Conservation (phyloP, 37 sponge, comb jelly and placozoan species). For the Spongia lamella region DNA sequence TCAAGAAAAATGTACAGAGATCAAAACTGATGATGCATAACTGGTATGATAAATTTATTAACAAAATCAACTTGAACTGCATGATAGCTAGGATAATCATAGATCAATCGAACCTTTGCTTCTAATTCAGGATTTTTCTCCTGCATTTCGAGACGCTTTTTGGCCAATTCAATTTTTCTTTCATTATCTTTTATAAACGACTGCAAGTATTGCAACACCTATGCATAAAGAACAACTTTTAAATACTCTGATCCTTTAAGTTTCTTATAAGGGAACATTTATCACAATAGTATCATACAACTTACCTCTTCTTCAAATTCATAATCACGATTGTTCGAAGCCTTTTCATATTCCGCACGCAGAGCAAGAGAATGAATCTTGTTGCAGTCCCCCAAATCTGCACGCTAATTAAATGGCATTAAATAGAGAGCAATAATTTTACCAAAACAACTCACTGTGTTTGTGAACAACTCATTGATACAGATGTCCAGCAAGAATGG, state of each 20-base stretch:
- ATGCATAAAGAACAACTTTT: not conserved
- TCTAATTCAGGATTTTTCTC: conserved; percentile 85
- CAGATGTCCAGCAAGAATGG: conserved; percentile 91
- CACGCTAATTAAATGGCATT: conserved; percentile 51
- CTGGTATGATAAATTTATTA: too few relatives aligned
- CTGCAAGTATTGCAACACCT: conserved; percentile 48
- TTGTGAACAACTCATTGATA: conserved; percentile 91
- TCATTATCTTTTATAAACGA: conserved; percentile 86
- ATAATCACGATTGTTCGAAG: conserved; percentile 85
- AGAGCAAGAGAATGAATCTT: conserved; percentile 89
- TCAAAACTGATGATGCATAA: too few relatives aligned
- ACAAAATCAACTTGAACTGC: too few relatives aligned
- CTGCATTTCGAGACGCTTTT: conserved; percentile 77
- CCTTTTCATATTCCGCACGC: conserved; percentile 83
- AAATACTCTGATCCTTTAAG: not conserved
- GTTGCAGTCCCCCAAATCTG: conserved; percentile 83
- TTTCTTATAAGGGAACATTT: not conserved
- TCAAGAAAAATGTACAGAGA: too few relatives aligned
- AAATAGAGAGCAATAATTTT: too few relatives aligned
- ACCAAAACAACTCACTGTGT: conserved; percentile 76
- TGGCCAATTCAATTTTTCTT: conserved; percentile 83
- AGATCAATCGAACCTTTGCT: conserved; percentile 62
- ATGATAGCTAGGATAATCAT: too few relatives aligned
- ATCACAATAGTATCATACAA: not conserved
- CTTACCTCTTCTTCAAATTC: conserved; percentile 88